Percentiles rank a stretch among this genome's conserved stretches.
Conservation (phyloP, 1,140 invertebrate species). For the Drosophila lacertosa region DNA sequence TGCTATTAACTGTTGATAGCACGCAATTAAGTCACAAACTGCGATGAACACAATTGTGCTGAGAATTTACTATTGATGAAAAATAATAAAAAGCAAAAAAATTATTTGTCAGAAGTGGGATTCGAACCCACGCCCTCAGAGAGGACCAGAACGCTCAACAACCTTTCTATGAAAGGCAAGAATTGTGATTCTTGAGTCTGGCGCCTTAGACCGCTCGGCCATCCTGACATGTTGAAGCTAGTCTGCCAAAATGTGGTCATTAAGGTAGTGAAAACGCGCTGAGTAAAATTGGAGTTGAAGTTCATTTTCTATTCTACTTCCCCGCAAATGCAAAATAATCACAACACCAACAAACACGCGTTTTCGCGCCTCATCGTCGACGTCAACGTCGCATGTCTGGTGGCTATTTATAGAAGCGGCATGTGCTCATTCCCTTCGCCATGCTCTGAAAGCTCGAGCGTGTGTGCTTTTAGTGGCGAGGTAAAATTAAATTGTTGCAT, state of each 20-base stretch:
- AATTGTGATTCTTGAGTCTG: slow-evolving; percentile 84
- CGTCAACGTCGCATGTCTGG: slow-evolving; percentile 59
- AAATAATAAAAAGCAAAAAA: slow-evolving; percentile 81
- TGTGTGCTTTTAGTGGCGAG: slow-evolving; percentile 36
- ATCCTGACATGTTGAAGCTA: slow-evolving; percentile 85
- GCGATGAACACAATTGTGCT: background rate
- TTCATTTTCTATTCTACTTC: slow-evolving; percentile 10
- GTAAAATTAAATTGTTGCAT: slow-evolving; percentile 58
- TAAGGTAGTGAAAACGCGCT: slow-evolving; percentile 84
- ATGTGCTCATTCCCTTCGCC: slow-evolving; percentile 12
- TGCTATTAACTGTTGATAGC: slow-evolving; percentile 48
- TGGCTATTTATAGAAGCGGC: slow-evolving; percentile 63
- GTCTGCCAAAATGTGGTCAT: background rate
- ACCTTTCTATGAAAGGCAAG: slow-evolving; percentile 65
- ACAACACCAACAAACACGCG: slow-evolving; percentile 56
- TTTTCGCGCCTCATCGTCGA: slow-evolving; percentile 59
- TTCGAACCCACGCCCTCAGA: slow-evolving; percentile 94
- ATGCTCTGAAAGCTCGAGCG: slow-evolving; percentile 33
- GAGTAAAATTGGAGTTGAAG: background rate
- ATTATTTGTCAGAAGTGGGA: slow-evolving; percentile 92
- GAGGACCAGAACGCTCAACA: slow-evolving; percentile 90
- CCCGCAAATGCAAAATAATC: slow-evolving; percentile 13
- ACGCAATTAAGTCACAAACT: slow-evolving; percentile 39
- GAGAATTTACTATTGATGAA: slow-evolving; percentile 9
- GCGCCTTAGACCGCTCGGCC: slow-evolving; percentile 89